Evolutionary conservation across 2,888 invertebrate genomes (phyloP).

Genomic region (Villa cingulata): DNA sequence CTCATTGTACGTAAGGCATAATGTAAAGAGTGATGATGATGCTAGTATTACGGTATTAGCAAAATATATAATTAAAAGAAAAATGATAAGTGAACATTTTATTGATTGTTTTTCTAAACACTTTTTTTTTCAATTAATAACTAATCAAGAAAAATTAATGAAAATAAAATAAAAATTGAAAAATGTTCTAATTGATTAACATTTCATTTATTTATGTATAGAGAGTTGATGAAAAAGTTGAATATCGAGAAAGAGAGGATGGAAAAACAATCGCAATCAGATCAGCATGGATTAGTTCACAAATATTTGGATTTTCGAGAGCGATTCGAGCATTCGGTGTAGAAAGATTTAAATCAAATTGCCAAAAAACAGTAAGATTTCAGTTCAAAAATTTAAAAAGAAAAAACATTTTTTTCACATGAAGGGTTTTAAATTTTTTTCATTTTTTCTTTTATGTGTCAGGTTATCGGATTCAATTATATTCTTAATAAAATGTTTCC

Average conservation of each 20-base stretch:
- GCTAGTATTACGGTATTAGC: too few species aligned
- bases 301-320: slow-evolving; percentile 72
- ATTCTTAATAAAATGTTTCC: slow-evolving; percentile 61
- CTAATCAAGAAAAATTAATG: too few species aligned
- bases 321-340: slow-evolving; percentile 82
- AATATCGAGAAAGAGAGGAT: slow-evolving; percentile 59
- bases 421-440: slow-evolving; percentile 2
- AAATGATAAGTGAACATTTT: too few species aligned
- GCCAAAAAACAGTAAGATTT: slow-evolving; percentile 62
- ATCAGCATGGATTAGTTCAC: slow-evolving; percentile 81
- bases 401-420: slow-evolving; percentile 2
- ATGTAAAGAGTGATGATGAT: too few species aligned
- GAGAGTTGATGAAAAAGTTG: slow-evolving; percentile 83
- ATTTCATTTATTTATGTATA: slow-evolving; percentile 37
- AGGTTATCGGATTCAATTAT: slow-evolving; percentile 68
- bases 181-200: too few species aligned
- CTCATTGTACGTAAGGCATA: too few species aligned
- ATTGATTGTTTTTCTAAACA: too few species aligned
- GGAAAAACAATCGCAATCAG: slow-evolving; percentile 65
- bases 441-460: slow-evolving; percentile 10
- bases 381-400: too few species aligned
- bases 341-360: slow-evolving; percentile 79
- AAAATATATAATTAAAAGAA: too few species aligned
- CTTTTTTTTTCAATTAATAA: too few species aligned
- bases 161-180: too few species aligned